Base-by-base conservation (phyloP, 92 coral and sea anemone species). In the Phymanthus crucifer region DNA sequence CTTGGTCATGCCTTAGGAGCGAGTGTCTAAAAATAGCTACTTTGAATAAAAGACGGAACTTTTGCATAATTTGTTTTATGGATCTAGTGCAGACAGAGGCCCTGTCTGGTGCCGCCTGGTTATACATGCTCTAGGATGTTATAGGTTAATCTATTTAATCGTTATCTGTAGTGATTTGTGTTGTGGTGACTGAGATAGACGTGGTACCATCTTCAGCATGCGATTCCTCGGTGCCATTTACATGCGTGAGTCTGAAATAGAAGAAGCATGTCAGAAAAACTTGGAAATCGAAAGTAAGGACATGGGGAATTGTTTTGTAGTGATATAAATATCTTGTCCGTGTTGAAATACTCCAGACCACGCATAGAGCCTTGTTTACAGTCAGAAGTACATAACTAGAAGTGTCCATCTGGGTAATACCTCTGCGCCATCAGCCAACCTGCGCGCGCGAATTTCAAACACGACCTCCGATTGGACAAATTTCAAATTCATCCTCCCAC, bases 81-180 rank as follows among this genome's bases (percentile, higher is more conserved):
- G 75, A 38, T 18, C 75, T 19, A 71, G 45, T 19, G 45, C 38
- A 71, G 26, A 34, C 21, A 34, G 48, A 71, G n/a, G 16, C 70
- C 0, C 2, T 8, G 70, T 64, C 31, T 32, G 12, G 37, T 69
- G 73, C n/a, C 32, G 6, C 18, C 16, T n/a, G n/a, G n/a, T n/a
- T n/a, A n/a, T n/a, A 29, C 10, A 23, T 69, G n/a, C 23, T 23
- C 5, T 69, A 6, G 3, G 23, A 29, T 7, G 6, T 36, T 71
- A 35, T 71, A 16, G 17, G 32, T 18, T n/a, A n/a, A n/a, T n/a
- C 18, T 71, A 14, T 4, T 24, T 43, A 72, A 23, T 72, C 57
- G 23, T 12, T 34, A 38, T 76, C 70, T n/a, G 80, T 47, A 6
- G 70, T 58, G 70, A 76, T 57, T 76, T 76, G 24, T 32, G 80